Conservation (phyloP, 30 jellyfish, hydroid and myxozoan genomes). For the Chrysaora quinquecirrha region DNA sequence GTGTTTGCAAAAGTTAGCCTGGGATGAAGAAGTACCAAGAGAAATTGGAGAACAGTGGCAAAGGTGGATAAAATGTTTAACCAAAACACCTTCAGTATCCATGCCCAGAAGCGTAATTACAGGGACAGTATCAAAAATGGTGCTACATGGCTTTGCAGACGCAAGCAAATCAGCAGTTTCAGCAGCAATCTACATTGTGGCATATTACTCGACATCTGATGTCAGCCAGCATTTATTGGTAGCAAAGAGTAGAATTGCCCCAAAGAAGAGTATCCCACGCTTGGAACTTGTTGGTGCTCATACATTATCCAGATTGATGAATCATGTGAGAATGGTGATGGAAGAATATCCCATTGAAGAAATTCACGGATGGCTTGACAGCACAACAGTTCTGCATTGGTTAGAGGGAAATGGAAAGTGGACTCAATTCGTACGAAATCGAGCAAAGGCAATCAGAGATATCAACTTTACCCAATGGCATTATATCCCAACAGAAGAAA, state of each 20-base stretch:
- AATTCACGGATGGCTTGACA: constrained; percentile 33
- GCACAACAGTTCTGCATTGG: constrained; percentile 56
- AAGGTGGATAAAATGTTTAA: constrained; percentile 21
- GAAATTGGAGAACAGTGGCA: constrained; percentile 25
- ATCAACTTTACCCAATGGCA: constrained; percentile 10
- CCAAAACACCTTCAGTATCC: not conserved
- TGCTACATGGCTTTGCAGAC: constrained; percentile 41
- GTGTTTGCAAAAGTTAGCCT: constrained; percentile 10
- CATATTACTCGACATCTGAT: not conserved
- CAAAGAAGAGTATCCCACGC: constrained; percentile 19
- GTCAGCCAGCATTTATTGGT: constrained; percentile 29
- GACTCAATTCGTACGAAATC: constrained; percentile 26
- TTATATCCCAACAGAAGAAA: constrained; percentile 9
- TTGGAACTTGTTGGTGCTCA: constrained; percentile 36
- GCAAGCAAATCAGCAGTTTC: constrained; percentile 50
- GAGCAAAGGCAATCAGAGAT: constrained; percentile 7
- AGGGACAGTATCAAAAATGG: constrained; percentile 5
- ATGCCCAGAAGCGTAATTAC: constrained; percentile 42
- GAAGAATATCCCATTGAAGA: constrained; percentile 53
- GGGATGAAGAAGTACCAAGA: constrained; percentile 34
- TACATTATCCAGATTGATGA: constrained; percentile 13
- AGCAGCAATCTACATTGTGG: constrained; percentile 37
- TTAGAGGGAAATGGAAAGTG: constrained; percentile 8
- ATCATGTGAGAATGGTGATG: constrained; percentile 26
- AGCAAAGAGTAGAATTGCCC: constrained; percentile 53